Evolutionary conservation across 2,797 vertebrate genomes (phyloP), one percentile per base, ranked within the genome.

Genomic region (Gouania willdenowi): DNA sequence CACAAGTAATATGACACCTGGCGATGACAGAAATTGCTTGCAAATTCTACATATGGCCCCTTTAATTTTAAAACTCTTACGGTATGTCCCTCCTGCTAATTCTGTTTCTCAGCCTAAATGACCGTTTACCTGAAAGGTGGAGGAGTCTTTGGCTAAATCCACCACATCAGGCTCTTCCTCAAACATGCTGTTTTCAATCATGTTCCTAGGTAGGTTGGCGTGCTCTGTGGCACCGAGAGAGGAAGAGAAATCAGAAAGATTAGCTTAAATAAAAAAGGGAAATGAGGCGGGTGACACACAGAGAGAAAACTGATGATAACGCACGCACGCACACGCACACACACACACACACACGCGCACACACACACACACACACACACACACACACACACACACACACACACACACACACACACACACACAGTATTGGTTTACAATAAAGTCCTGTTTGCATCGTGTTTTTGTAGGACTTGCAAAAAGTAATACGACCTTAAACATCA

Each of bases 121-220:
- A 1, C 2, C 31, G 18, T 24, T 3, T 72, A 87, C 82, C 2
- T 93, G 93, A 76, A 94, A 93, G 23, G 91, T 75, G 51, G 84
- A 71, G 5, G 92, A 90, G 40, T 99, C 94, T 82, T 93, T 95
- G 27, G 92, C 95, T 75, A 98, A 86, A 79, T 98, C 94, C 39
- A 98, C 92, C 13, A 98, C 89, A 52, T 98, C 94, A 0, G 94
- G 93, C 55, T 98, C 97, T 74, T 98, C 97, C 65, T 99, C 94
- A 89, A 98, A 98, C 94, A 98, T 93, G 75, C 92, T 97, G 86
- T 99, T 99, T 88, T 99, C 95, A 71, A 98, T 99, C 95, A 98
- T 98, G 87, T 99, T 98, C 82, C 93, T 89, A 3, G 97, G 95
- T 51, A 97, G 84, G 49, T 85, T 90, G 54, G 89, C 82, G 62